phyloP scores from a whole-genome alignment of 2,888 invertebrate species.

The Agrochola lychnidis region DNA sequence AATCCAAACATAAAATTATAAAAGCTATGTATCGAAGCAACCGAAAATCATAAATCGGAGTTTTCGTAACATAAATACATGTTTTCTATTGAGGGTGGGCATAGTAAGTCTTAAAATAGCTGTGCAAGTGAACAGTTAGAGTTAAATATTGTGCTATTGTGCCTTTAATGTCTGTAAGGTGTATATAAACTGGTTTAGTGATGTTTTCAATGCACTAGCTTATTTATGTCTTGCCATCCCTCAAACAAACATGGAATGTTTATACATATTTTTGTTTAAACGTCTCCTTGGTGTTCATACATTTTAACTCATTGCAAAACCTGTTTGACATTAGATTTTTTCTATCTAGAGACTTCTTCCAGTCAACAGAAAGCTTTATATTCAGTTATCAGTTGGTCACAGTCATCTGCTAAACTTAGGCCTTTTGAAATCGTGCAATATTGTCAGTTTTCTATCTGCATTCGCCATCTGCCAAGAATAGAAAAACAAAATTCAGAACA shows the following conservation, averaged over 20 bases:
- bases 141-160: constrained; percentile 57
- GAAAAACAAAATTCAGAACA: background rate
- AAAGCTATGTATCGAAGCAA: constrained; percentile 78
- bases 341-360: background rate
- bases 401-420: background rate
- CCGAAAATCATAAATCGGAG: constrained; percentile 80
- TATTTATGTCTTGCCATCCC: constrained; percentile 1
- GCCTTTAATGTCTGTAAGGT: constrained; percentile 32
- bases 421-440: background rate
- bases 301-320: background rate
- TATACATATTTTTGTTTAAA: too few species aligned
- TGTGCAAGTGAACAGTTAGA: constrained; percentile 24
- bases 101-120: constrained; percentile 50
- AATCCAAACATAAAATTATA: constrained; percentile 85
- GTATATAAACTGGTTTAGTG: constrained; percentile 41
- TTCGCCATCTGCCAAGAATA: background rate
- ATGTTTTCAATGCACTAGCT: constrained; percentile 19
- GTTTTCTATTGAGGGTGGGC: constrained; percentile 64
- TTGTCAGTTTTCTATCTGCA: background rate
- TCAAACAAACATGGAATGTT: background rate
- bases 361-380: too few species aligned
- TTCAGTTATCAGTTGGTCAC: background rate
- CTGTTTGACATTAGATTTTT: background rate
- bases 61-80: constrained; percentile 64
- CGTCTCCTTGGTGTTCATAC: background rate